Conservation (phyloP, 2,797 vertebrate genomes). For the Danio jaintianensis region DNA sequence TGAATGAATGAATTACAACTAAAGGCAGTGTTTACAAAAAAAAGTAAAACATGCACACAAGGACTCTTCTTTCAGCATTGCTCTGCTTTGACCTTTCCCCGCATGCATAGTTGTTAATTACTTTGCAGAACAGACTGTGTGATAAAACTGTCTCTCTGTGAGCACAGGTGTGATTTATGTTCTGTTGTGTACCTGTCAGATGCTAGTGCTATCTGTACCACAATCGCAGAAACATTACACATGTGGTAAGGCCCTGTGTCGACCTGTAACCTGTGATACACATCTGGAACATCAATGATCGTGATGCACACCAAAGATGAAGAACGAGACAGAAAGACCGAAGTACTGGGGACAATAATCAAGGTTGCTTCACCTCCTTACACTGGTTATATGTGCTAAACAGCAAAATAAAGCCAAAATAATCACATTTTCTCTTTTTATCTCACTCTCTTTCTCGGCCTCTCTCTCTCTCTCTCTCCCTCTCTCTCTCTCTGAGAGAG, state of each 20-base stretch:
- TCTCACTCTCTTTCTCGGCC: conserved; percentile 62
- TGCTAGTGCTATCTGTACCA: conserved; percentile 76
- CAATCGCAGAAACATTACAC: conserved; percentile 79
- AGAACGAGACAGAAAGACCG: conserved; percentile 27
- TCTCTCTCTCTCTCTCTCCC: conserved; percentile 72
- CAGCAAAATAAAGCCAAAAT: conserved; percentile 25
- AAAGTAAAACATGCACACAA: background rate
- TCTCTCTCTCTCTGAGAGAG: conserved; percentile 59
- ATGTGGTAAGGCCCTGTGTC: conserved; percentile 73
- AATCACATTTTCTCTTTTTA: conserved; percentile 37
- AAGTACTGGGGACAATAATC: conserved; percentile 32
- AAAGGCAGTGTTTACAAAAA: background rate
- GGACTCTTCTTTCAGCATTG: conserved; percentile 2
- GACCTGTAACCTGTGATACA: conserved; percentile 76
- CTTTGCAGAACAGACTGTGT: conserved; percentile 23
- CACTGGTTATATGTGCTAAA: conserved; percentile 20
- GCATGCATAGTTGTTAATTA: conserved; percentile 38
- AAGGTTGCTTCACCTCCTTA: conserved; percentile 9
- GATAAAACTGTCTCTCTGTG: conserved; percentile 45
- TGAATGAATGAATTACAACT: background rate
- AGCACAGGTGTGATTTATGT: conserved; percentile 77
- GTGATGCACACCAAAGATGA: conserved; percentile 57
- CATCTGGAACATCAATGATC: conserved; percentile 76
- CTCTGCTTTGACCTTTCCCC: conserved; percentile 35
- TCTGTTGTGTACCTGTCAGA: conserved; percentile 79